A percentile compares a stretch with the other conserved stretches of the same genome.
Conservation (phyloP, 2,113 vertebrate species). For the Boulengerochromis microlepis region DNA sequence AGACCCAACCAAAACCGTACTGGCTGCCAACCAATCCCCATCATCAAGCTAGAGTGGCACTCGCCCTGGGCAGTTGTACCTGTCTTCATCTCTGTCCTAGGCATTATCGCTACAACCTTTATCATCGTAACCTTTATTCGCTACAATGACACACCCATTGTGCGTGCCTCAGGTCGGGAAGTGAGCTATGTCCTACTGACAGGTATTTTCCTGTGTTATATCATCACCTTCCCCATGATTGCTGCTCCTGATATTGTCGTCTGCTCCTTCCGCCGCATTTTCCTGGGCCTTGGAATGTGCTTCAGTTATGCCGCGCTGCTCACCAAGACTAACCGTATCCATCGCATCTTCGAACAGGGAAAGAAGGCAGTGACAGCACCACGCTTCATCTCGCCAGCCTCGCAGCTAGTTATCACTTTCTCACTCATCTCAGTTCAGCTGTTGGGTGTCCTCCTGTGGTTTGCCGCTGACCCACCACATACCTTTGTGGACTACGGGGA, state of each 20-base stretch:
- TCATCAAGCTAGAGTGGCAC: constrained; percentile 92
- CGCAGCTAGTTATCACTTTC: constrained; percentile 91
- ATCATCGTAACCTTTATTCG: constrained; percentile 86
- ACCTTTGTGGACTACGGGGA: constrained; percentile 93
- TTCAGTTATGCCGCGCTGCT: constrained; percentile 94
- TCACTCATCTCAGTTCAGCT: constrained; percentile 92
- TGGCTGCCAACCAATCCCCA: constrained; percentile 87
- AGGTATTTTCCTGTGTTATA: constrained; percentile 94
- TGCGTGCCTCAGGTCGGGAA: constrained; percentile 90
- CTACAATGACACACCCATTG: constrained; percentile 89
- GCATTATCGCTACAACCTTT: constrained; percentile 87
- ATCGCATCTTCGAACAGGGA: constrained; percentile 96
- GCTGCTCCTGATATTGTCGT: constrained; percentile 81
- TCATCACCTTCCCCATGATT: constrained; percentile 95
- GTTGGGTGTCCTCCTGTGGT: constrained; percentile 89
- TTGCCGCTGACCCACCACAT: constrained; percentile 85
- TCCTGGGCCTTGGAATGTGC: constrained; percentile 94
- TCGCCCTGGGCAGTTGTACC: constrained; percentile 92
- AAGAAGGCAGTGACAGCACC: constrained; percentile 90
- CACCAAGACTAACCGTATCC: constrained; percentile 97
- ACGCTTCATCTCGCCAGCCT: constrained; percentile 92
- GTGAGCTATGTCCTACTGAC: constrained; percentile 93
- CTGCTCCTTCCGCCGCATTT: constrained; percentile 89
- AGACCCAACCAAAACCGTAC: constrained; percentile 86
- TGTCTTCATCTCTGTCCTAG: constrained; percentile 87